Evolutionary conservation across 2,797 vertebrate species (phyloP).

Genomic region (Aeoliscus strigatus): DNA sequence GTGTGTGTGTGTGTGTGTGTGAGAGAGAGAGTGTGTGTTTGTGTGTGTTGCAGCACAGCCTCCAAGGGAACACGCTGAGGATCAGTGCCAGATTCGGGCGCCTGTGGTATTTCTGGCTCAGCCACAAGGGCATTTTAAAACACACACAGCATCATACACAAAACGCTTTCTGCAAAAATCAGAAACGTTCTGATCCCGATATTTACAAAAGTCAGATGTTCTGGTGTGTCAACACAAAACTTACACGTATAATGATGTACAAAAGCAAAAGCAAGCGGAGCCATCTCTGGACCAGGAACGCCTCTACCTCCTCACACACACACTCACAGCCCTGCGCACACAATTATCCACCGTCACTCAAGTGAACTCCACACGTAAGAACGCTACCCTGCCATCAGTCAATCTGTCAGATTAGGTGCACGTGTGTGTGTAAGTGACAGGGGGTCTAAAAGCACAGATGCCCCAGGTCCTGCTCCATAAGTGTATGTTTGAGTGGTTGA

Average conservation of each 20-base stretch:
- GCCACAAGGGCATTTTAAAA: slow-evolving; percentile 51
- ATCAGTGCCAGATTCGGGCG: slow-evolving; percentile 58
- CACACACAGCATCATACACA: slow-evolving; percentile 6
- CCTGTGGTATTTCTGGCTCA: slow-evolving; percentile 48
- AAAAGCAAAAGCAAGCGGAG: slow-evolving; percentile 40
- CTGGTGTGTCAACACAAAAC: slow-evolving; percentile 5
- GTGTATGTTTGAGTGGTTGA: slow-evolving; percentile 41
- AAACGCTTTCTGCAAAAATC: slow-evolving; percentile 2
- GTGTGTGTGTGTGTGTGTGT: slow-evolving; percentile 14
- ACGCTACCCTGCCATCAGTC: slow-evolving; percentile 42
- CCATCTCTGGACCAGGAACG: slow-evolving; percentile 42
- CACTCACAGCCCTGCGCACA: slow-evolving; percentile 16
- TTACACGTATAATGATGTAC: slow-evolving; percentile 33
- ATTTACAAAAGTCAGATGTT: slow-evolving; percentile 33
- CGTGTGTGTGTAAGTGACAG: neutral
- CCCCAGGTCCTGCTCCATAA: slow-evolving; percentile 45
- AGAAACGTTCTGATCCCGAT: slow-evolving; percentile 23
- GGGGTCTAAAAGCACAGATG: slow-evolving; percentile 40
- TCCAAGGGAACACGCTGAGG: slow-evolving; percentile 47
- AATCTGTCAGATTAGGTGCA: slow-evolving; percentile 35
- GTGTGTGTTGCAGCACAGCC: slow-evolving; percentile 27
- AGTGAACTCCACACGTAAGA: slow-evolving; percentile 33
- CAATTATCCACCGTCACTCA: slow-evolving; percentile 30
- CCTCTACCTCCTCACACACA: slow-evolving; percentile 11
- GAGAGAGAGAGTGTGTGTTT: slow-evolving; percentile 14